phyloP scores from a whole-genome alignment of 2,888 invertebrate genomes.

The Sminthurinus aureus region DNA sequence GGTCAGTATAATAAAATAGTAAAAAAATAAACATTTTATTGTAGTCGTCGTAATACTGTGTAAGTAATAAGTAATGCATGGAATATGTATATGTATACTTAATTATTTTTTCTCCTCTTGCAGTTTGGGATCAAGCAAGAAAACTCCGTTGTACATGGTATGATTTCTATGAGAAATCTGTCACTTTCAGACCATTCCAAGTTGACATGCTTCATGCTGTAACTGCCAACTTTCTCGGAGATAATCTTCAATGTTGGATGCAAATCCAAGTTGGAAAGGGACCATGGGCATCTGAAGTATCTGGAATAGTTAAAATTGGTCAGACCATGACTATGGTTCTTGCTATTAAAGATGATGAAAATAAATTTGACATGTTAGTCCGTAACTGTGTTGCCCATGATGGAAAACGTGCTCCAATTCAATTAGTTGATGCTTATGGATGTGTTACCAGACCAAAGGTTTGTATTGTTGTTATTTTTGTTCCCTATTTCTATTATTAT shows the following conservation, averaged over 20 bases:
- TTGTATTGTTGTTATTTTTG: no score
- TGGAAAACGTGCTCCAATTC: conserved; percentile 91
- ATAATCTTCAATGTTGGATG: conserved; percentile 97
- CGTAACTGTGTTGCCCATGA: conserved; percentile 94
- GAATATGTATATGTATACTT: no score
- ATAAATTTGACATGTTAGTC: conserved; percentile 94
- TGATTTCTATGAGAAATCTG: conserved; percentile 94
- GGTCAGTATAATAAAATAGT: no score
- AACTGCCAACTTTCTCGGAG: conserved; percentile 93
- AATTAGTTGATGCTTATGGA: conserved; percentile 90
- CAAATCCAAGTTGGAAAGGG: conserved; percentile 96
- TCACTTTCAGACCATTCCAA: conserved; percentile 93
- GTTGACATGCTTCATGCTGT: conserved; percentile 95
- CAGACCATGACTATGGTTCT: conserved; percentile 97
- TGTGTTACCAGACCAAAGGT: conserved; percentile 88
- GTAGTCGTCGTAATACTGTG: no score
- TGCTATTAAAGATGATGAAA: conserved; percentile 94
- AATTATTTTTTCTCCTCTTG: no score
- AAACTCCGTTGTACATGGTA: conserved; percentile 94
- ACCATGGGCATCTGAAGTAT: conserved; percentile 96
- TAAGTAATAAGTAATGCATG: no score
- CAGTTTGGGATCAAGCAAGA: conserved; percentile 93
- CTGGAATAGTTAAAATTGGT: conserved; percentile 93
- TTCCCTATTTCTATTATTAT: no score
- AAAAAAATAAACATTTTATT: no score